Evolutionary conservation across 1,140 invertebrate genomes (phyloP).

Genomic region (Magallana gigas): DNA sequence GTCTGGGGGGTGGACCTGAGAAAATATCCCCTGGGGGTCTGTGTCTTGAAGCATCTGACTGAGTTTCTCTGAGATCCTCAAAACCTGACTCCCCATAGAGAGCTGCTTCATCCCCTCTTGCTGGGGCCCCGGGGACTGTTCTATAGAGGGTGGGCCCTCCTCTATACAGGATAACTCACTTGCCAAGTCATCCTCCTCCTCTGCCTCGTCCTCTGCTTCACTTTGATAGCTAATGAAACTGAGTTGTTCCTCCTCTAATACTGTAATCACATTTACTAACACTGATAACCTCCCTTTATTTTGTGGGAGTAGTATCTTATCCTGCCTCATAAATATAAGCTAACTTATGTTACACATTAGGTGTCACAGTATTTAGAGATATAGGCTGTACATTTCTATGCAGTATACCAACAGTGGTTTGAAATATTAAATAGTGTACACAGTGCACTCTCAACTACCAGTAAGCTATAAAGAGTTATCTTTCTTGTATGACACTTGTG

Average conservation of each 20-base stretch:
- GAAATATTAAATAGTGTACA: no score
- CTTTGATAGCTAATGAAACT: conserved; percentile 42
- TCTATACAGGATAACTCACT: neutral
- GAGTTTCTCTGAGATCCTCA: neutral
- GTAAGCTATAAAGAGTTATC: neutral
- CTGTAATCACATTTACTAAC: conserved; percentile 19
- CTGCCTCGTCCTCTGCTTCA: conserved; percentile 13
- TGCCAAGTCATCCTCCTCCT: neutral
- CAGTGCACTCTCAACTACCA: no score
- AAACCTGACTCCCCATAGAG: neutral
- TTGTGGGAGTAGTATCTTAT: no score
- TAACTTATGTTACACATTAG: no score
- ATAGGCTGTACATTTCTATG: no score
- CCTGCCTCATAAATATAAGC: no score
- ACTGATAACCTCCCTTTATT: neutral
- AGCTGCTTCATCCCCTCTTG: neutral
- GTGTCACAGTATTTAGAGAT: no score
- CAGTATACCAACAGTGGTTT: no score
- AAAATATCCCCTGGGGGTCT: neutral
- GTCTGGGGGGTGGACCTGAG: neutral
- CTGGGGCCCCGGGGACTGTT: neutral
- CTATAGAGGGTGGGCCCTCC: neutral
- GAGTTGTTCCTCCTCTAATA: conserved; percentile 30
- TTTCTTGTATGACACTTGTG: neutral
- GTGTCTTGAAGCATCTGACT: neutral